These are phyloP conservation scores for Berghia stephanieae DNA, from an alignment of 1,140 invertebrate species.

Conservation along the genomic window DNA sequence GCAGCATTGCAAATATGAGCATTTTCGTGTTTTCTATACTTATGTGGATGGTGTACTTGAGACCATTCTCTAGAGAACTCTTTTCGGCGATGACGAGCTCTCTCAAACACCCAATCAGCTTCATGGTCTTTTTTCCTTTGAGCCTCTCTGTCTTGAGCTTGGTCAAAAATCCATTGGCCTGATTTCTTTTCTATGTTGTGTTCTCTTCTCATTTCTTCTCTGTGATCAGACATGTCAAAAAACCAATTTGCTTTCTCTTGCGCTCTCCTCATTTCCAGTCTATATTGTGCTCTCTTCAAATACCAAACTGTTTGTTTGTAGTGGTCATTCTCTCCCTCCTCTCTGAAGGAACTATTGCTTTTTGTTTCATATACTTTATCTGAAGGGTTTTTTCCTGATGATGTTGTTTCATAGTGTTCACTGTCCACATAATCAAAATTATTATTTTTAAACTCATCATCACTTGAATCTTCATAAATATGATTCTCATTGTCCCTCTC, in stretches of 20 bases:
- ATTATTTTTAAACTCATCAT: neutral
- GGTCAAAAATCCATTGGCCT: neutral
- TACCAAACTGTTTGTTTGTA: neutral
- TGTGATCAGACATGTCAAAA: neutral
- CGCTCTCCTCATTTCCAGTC: neutral
- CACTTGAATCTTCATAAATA: neutral
- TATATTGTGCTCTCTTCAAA: neutral
- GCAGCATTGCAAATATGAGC: neutral
- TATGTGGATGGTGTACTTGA: neutral
- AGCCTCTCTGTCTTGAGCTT: slow-evolving; percentile 4
- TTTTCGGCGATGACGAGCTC: slow-evolving; percentile 11
- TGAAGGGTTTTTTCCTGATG: neutral
- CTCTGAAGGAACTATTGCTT: neutral
- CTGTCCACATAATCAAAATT: neutral
- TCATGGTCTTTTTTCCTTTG: neutral
- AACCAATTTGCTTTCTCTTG: neutral
- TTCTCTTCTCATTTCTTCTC: neutral
- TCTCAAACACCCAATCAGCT: slow-evolving; percentile 18
- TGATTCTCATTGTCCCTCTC: neutral
- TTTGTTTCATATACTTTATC: neutral
- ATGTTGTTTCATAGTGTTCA: no score
- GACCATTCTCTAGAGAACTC: no score
- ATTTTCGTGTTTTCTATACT: no score
- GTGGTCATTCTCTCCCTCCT: neutral
- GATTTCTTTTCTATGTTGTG: neutral